Evolutionary conservation across 2,888 invertebrate species (phyloP).

Genomic region (Volucella inanis): DNA sequence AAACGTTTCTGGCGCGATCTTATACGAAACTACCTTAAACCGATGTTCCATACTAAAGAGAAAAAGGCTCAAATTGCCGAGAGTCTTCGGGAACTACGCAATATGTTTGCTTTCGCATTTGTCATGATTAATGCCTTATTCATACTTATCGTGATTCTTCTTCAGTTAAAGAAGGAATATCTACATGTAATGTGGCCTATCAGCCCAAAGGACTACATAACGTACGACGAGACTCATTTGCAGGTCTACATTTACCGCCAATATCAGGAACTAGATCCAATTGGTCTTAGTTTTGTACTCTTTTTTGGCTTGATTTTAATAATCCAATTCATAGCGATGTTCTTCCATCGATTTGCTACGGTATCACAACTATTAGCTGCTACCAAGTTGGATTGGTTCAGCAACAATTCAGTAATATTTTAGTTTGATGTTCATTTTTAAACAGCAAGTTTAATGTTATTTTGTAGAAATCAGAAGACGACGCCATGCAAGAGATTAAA

Average conservation of each 20-base stretch:
- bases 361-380: conserved; percentile 89
- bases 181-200: conserved; percentile 88
- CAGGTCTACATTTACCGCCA: conserved; percentile 85
- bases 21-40: conserved; percentile 89
- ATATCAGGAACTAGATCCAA: conserved; percentile 88
- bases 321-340: conserved; percentile 89
- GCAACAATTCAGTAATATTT: conserved; percentile 77
- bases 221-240: conserved; percentile 82
- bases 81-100: conserved; percentile 84
- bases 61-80: conserved; percentile 84
- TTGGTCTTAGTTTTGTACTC: conserved; percentile 89
- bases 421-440: neutral
- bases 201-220: conserved; percentile 84
- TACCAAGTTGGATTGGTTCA: conserved; percentile 85
- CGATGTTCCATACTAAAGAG: conserved; percentile 87
- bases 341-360: conserved; percentile 90
- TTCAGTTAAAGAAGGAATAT: conserved; percentile 89
- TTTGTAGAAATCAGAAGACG: conserved; percentile 75
- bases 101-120: conserved; percentile 88
- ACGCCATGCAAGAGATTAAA: conserved; percentile 84
- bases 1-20: conserved; percentile 90
- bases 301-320: conserved; percentile 88
- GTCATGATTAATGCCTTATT: conserved; percentile 91
- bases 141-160: conserved; percentile 88
- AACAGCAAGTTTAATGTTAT: neutral